Base-by-base conservation (phyloP, 2,113 vertebrate species). In the Euleptes europaea region DNA sequence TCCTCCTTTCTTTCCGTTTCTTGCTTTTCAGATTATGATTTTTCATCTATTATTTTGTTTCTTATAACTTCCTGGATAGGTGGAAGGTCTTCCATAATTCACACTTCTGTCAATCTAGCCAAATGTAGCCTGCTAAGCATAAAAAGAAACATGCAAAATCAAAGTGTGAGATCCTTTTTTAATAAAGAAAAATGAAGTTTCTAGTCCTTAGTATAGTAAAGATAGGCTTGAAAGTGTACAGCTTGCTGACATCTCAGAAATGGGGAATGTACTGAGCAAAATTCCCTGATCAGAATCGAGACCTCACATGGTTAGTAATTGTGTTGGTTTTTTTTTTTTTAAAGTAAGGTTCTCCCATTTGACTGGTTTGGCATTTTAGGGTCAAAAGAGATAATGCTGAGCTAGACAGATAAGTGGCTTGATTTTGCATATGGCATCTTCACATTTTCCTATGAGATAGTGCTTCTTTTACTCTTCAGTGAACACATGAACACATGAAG, bases 31-130 rank as follows among this genome's bases (percentile, higher is more conserved):
- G 76, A 87, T 94, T 91, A 92, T 86, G 83, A 73, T 86, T 96
- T 95, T 93, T 92, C 78, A 21, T 87, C 94, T 96, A 95, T 96
- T 96, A 96, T 96, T 97, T 95, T 95, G 95, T 95, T 96, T 96
- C 96, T 96, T 96, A 96, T 93, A 96, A 96, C 96, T 97, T 97
- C 96, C 96, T 96, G 95, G 81, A 93, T 90, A 95, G 95, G 96
- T 95, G 94, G 94, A 96, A 95, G 96, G 96, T 95, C 94, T 65
- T 95, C 95, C 95, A 96, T 96, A 97, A 97, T 95, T 97, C 96
- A 96, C 93, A 82, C 95, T 95, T 96, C 93, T 97, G 94, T 96
- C 96, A 96, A 57, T 96, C 96, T 96, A 95, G 94, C 96, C 94
- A 96, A 97, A 96, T 87, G 90, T 90, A 95, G 93, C 94, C 94